These are phyloP conservation scores for Astreopora myriophthalma DNA, from an alignment of 64 coral and sea anemone species.

Conservation along the genomic window DNA sequence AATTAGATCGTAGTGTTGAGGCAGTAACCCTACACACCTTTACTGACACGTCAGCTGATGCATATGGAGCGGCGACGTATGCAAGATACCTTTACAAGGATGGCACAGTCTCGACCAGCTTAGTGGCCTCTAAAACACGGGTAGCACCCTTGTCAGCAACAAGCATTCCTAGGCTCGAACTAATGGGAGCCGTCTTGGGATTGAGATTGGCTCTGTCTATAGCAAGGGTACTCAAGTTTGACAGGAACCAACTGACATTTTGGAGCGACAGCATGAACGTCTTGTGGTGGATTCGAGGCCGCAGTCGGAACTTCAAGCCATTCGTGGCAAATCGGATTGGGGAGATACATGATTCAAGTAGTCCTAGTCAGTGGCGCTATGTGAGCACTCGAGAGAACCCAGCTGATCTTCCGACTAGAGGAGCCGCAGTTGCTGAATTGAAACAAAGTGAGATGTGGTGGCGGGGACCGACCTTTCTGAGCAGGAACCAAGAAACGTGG, in stretches of 20 bases:
- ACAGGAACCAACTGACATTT: neutral
- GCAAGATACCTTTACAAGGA: slow-evolving; percentile 32
- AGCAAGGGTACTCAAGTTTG: slow-evolving; percentile 25
- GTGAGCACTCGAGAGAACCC: slow-evolving; percentile 19
- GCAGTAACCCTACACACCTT: slow-evolving; percentile 56
- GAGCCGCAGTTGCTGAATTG: too few species aligned
- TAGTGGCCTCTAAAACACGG: slow-evolving; percentile 44
- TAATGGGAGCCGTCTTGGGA: slow-evolving; percentile 54
- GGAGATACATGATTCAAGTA: slow-evolving; percentile 22
- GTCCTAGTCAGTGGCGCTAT: slow-evolving; percentile 41
- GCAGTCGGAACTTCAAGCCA: slow-evolving; percentile 54
- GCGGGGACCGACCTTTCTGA: too few species aligned
- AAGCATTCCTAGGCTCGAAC: slow-evolving; percentile 61
- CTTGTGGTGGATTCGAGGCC: slow-evolving; percentile 44
- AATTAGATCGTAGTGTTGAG: neutral
- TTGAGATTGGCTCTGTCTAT: slow-evolving; percentile 12
- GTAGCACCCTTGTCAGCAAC: slow-evolving; percentile 30
- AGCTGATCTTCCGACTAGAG: slow-evolving; percentile 54
- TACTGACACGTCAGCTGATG: slow-evolving; percentile 20
- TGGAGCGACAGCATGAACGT: slow-evolving; percentile 59
- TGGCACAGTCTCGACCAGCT: slow-evolving; percentile 5
- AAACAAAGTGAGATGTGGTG: too few species aligned
- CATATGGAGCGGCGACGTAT: slow-evolving; percentile 57
- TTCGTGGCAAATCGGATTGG: slow-evolving; percentile 38
- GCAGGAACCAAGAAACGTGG: neutral